Conservation (phyloP, 2,888 invertebrate species). For the Dyspetes luteomarginatus region DNA sequence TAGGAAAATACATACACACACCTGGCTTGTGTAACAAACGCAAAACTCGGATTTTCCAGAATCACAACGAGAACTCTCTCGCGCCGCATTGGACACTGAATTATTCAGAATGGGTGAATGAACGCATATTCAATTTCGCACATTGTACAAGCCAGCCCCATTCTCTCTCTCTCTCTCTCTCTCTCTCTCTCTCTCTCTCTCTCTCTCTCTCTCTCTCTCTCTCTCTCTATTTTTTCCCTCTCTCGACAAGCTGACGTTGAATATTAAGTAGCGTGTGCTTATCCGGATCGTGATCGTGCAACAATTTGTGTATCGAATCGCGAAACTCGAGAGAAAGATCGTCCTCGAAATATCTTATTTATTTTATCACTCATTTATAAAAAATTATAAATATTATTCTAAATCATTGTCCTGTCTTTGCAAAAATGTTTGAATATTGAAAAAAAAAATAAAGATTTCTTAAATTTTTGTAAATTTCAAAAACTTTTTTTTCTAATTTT, state of each 20-base stretch:
- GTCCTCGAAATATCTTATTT: not conserved
- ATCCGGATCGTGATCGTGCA: constrained; percentile 71
- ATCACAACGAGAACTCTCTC: constrained; percentile 40
- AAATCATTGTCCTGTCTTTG: no score
- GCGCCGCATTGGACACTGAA: constrained; percentile 49
- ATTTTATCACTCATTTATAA: not conserved
- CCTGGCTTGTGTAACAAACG: constrained; percentile 12
- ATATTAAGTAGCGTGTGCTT: constrained; percentile 75
- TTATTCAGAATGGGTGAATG: constrained; percentile 62
- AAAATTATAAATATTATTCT: no score
- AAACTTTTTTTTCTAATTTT: no score
- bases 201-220: not conserved
- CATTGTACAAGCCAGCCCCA: constrained; percentile 45
- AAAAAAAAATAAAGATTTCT: no score
- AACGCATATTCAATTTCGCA: constrained; percentile 61
- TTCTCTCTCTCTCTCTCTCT: constrained; percentile 35
- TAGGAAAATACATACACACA: constrained; percentile 29
- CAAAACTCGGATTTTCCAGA: constrained; percentile 48
- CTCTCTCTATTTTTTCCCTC: constrained; percentile 35
- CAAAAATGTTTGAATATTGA: no score
- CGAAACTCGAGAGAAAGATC: constrained; percentile 32
- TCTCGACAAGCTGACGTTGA: constrained; percentile 63
- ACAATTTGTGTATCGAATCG: constrained; percentile 55
- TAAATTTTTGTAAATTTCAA: no score
- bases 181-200: no score